Evolutionary conservation across 2,797 vertebrate genomes (phyloP), one percentile per base, ranked within the genome.

Genomic region (Gymnoscopelus microlampas): DNA sequence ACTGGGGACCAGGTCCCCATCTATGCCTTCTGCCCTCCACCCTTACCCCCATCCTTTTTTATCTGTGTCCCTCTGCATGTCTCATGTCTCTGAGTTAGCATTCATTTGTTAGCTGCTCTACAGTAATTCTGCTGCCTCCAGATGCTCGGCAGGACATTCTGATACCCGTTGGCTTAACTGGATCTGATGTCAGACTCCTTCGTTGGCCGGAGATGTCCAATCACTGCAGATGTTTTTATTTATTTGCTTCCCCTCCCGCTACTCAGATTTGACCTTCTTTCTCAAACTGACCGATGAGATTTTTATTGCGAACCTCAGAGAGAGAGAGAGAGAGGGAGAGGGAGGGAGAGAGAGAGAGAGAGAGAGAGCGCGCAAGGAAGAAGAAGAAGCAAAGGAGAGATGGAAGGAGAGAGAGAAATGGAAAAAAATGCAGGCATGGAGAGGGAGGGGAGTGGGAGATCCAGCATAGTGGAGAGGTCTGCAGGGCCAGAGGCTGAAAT

Each of bases 71-170:
- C 65, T 67, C 65, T 35, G 32, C 32, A 3, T 50, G 15, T 15
- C 77, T 81, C 72, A n/a, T 70, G 73, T 74, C 73, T n/a, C 77
- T 49, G 32, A 5, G 4, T 11, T 61, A 90, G 90, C 95, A 90
- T 94, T 95, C 89, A 91, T 95, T 95, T 94, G 90, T 92, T 93
- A 91, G 86, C 91, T 90, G 92, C 80, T 39, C 39, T 6, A 39
- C 39, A 82, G 73, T 95, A 94, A 85, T 83, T 73, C 66, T 3
- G 5, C 14, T 59, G 68, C 85, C 82, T 64, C 67, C 29, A 35
- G 55, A 84, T 68, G 65, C 63, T 55, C 54, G 61, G 58, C 71
- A 53, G 64, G 69, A 77, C 73, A 68, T 68, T 81, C 56, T 55
- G 71, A 75, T 75, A 44, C 77, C 74, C 15, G 23, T 62, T 24